phyloP scores from a whole-genome alignment of 2,888 invertebrate genomes.

The Pollenia angustigena region DNA sequence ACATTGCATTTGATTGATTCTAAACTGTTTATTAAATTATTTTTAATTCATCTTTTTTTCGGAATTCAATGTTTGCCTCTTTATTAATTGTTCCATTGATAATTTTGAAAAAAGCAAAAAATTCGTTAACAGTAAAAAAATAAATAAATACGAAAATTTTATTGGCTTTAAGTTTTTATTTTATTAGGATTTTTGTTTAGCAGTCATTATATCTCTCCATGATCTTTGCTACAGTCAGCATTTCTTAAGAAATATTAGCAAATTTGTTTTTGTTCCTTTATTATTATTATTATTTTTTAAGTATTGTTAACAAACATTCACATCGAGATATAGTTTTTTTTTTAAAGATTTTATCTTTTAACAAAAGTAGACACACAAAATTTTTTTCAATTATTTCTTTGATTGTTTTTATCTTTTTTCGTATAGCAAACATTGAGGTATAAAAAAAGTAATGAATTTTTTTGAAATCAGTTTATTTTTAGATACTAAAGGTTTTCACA shows the following conservation, averaged over 20 bases:
- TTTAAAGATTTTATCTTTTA: slow-evolving; percentile 13
- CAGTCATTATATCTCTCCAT: slow-evolving; percentile 78
- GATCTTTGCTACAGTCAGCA: slow-evolving; percentile 71
- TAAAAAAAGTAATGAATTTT: slow-evolving; percentile 39
- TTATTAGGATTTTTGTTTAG: slow-evolving; percentile 59
- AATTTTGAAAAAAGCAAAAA: slow-evolving; percentile 34
- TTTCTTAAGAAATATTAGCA: slow-evolving; percentile 61
- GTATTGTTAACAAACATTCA: slow-evolving; percentile 70
- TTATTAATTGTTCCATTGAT: not conserved
- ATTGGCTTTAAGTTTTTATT: slow-evolving; percentile 35
- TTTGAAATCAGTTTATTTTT: not conserved
- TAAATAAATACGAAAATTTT: slow-evolving; percentile 8
- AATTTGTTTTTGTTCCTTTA: slow-evolving; percentile 46
- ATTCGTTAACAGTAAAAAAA: slow-evolving; percentile 36
- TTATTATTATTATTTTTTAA: slow-evolving; percentile 52
- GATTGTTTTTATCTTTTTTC: slow-evolving; percentile 12
- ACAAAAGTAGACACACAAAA: slow-evolving; percentile 49
- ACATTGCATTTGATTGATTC: slow-evolving; percentile 77
- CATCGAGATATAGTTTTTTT: slow-evolving; percentile 71
- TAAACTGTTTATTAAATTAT: slow-evolving; percentile 5
- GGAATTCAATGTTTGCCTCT: slow-evolving; percentile 68
- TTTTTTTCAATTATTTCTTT: not conserved
- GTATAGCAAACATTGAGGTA: slow-evolving; percentile 70
- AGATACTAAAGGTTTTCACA: not conserved
- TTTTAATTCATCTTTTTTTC: slow-evolving; percentile 2